Percentiles rank a stretch among this genome's conserved stretches.
These are phyloP conservation scores for Trissolcus brochymenae DNA, from an alignment of 2,888 invertebrate species.

Conservation along the genomic window DNA sequence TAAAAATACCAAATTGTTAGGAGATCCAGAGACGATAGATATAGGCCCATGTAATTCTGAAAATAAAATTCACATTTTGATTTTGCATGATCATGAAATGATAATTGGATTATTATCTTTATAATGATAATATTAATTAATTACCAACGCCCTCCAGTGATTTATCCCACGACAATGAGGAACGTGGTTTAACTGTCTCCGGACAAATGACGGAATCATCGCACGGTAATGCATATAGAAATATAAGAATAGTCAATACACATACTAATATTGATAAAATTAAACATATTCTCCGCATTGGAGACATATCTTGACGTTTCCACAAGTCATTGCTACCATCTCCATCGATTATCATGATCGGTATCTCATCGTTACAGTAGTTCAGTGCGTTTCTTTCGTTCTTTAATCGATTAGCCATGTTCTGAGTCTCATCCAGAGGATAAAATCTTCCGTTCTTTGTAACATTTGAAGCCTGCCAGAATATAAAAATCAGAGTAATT, in stretches of 20 bases:
- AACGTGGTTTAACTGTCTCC: conserved; percentile 62
- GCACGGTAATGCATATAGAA: conserved; percentile 87
- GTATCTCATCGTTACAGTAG: conserved; percentile 71
- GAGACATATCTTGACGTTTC: conserved; percentile 79
- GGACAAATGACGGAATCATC: conserved; percentile 83
- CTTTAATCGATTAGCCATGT: conserved; percentile 63
- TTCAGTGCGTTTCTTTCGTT: conserved; percentile 67
- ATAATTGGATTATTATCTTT: background rate
- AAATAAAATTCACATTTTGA: conserved; percentile 18
- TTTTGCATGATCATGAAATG: background rate
- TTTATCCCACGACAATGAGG: conserved; percentile 74
- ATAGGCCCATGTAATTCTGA: conserved; percentile 73
- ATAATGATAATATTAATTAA: conserved; percentile 28
- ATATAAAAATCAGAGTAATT: background rate
- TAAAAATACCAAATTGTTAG: conserved; percentile 83
- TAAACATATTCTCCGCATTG: conserved; percentile 83
- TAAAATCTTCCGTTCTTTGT: conserved; percentile 69
- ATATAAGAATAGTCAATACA: conserved; percentile 83
- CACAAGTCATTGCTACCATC: conserved; percentile 69
- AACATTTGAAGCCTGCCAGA: conserved; percentile 63
- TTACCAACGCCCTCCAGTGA: conserved; percentile 74
- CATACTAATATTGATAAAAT: conserved; percentile 84
- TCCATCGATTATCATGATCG: conserved; percentile 71
- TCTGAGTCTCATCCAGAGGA: conserved; percentile 70
- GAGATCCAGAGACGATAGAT: conserved; percentile 66